Evolutionary conservation across 2,113 vertebrate genomes (phyloP).

Genomic region (Perccottus glenii): DNA sequence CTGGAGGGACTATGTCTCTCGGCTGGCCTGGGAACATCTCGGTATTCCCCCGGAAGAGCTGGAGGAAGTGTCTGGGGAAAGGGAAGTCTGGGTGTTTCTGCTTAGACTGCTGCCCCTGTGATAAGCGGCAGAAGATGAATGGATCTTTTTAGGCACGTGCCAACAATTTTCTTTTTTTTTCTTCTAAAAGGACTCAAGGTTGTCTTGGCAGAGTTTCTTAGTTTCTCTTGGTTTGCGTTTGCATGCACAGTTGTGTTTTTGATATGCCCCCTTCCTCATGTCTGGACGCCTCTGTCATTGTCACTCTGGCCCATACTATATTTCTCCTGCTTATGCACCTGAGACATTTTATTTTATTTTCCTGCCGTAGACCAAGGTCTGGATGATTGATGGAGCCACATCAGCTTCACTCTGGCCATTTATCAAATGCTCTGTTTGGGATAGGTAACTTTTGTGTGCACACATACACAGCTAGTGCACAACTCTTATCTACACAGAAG

Average conservation of each 20-base stretch:
- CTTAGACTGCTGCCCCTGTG: too few relatives aligned
- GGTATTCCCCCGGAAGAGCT: too few relatives aligned
- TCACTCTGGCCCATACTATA: constrained; percentile 64
- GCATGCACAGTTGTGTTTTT: constrained; percentile 31
- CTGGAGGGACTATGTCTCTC: too few relatives aligned
- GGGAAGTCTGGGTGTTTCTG: too few relatives aligned
- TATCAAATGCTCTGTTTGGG: constrained; percentile 58
- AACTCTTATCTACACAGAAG: constrained; percentile 2
- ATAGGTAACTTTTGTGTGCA: constrained; percentile 30
- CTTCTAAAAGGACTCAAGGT: too few relatives aligned
- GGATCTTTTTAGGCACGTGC: too few relatives aligned
- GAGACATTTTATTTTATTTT: constrained; percentile 75
- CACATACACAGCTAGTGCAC: constrained; percentile 8
- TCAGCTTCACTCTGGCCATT: constrained; percentile 61
- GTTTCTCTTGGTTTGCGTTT: constrained; percentile 18
- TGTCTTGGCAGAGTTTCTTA: background rate
- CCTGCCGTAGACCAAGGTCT: constrained; percentile 70
- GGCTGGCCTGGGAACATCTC: too few relatives aligned
- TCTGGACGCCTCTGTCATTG: constrained; percentile 60
- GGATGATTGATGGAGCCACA: constrained; percentile 67
- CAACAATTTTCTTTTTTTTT: too few relatives aligned
- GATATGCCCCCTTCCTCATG: constrained; percentile 39
- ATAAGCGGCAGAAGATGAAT: too few relatives aligned
- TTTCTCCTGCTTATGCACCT: constrained; percentile 67
- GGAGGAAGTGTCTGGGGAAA: too few relatives aligned